These are phyloP conservation scores for Hirtodrosophila duncani DNA, from an alignment of 2,888 invertebrate genomes.

Conservation along the genomic window DNA sequence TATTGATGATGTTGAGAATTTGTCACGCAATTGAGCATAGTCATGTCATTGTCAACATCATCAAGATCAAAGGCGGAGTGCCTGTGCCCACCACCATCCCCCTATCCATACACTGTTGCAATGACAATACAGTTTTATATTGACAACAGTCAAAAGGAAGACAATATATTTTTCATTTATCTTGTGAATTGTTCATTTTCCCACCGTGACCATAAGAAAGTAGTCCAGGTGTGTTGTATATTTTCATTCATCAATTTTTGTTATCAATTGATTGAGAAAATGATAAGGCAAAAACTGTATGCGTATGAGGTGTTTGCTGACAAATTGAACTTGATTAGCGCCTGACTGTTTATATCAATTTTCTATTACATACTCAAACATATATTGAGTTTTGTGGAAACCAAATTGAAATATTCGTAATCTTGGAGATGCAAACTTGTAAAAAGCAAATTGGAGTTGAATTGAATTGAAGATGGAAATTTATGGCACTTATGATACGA, in stretches of 20 bases:
- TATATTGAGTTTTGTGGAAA: too few relatives aligned
- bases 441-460: too few relatives aligned
- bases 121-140: slow-evolving; percentile 61
- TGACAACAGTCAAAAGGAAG: slow-evolving; percentile 33
- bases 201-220: slow-evolving; percentile 17
- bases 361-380: too few relatives aligned
- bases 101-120: slow-evolving; percentile 23
- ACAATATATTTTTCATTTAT: slow-evolving; percentile 45
- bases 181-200: slow-evolving; percentile 41
- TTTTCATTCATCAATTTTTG: slow-evolving; percentile 26
- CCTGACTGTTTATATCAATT: too few relatives aligned
- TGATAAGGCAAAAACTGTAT: too few relatives aligned
- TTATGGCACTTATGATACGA: too few relatives aligned
- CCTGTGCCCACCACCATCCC: slow-evolving; percentile 3
- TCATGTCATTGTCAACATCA: slow-evolving; percentile 59
- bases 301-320: too few relatives aligned
- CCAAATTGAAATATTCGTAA: too few relatives aligned
- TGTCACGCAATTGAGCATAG: slow-evolving; percentile 58
- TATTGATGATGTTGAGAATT: slow-evolving; percentile 65
- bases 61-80: slow-evolving; percentile 58
- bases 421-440: too few relatives aligned
- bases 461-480: too few relatives aligned
- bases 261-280: slow-evolving; percentile 21
- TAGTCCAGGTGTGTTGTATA: slow-evolving; percentile 20
- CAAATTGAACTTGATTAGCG: too few relatives aligned